A percentile compares a stretch with the other conserved stretches of the same genome.
Conservation (phyloP, 92 coral and sea anemone species). For the Zoanthus gigantus region DNA sequence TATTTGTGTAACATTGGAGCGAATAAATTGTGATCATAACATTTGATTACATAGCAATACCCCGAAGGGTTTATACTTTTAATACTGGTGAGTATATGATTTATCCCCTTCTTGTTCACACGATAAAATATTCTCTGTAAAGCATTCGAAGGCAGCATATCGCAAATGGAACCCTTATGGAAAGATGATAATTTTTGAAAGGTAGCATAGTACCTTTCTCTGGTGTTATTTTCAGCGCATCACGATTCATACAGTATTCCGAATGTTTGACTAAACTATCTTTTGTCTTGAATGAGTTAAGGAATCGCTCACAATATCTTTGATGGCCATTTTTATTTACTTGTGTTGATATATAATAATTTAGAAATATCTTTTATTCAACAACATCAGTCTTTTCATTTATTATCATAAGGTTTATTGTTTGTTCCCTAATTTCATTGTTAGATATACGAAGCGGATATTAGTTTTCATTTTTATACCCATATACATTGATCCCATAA, state of each 20-base stretch:
- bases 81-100: too few species aligned
- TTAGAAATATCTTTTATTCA: slow-evolving; percentile 46
- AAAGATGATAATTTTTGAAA: neutral
- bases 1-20: too few species aligned
- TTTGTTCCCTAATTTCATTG: too few species aligned
- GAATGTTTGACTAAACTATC: neutral
- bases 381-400: slow-evolving; percentile 49
- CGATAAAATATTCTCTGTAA: too few species aligned
- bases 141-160: too few species aligned
- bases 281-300: neutral
- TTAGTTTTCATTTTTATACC: too few species aligned
- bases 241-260: neutral
- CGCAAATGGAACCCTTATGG: neutral
- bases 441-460: too few species aligned
- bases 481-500: too few species aligned
- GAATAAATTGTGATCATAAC: too few species aligned
- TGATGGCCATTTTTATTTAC: neutral
- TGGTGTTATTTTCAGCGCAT: neutral
- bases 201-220: neutral
- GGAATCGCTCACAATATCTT: neutral
- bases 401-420: neutral
- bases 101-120: too few species aligned
- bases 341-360: slow-evolving; percentile 30
- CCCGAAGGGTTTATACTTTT: too few species aligned
- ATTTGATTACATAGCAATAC: too few species aligned